A percentile compares a stretch with the other conserved stretches of the same genome.
phyloP scores from a whole-genome alignment of 2,797 vertebrate genomes.

The Urophycis tenuis region DNA sequence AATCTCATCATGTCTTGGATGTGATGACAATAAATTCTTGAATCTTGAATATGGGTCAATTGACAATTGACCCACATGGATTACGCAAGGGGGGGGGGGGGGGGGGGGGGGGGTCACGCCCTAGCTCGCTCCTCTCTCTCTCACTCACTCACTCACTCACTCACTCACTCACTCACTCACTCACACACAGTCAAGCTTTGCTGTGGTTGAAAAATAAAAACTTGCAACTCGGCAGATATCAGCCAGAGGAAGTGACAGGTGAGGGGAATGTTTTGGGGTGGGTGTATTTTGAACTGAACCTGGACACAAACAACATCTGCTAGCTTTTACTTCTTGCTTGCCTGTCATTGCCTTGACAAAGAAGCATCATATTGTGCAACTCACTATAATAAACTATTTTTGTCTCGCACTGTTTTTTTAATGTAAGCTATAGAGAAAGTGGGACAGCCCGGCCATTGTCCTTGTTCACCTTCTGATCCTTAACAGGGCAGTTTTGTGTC shows the following conservation, averaged over 20 bases:
- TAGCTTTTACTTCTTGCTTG: neutral
- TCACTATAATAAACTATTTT: neutral
- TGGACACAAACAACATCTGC: neutral
- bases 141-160: no score
- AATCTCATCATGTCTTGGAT: no score
- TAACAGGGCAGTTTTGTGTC: constrained; percentile 32
- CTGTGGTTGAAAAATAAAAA: constrained; percentile 22
- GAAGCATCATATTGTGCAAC: neutral
- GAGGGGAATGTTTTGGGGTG: constrained; percentile 50
- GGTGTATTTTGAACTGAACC: constrained; percentile 42
- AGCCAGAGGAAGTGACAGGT: constrained; percentile 88
- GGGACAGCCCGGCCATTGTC: constrained; percentile 37
- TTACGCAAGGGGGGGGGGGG: no score
- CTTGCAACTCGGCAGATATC: constrained; percentile 81
- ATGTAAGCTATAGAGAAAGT: neutral
- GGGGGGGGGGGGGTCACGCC: no score
- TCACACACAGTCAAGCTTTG: constrained; percentile 23
- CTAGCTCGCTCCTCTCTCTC: no score
- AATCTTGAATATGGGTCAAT: no score
- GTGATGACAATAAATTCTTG: no score
- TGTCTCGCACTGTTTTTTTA: neutral
- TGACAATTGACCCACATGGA: no score
- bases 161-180: neutral
- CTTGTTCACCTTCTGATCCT: neutral
- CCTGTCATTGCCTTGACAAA: neutral